Evolutionary conservation across 2,888 invertebrate species (phyloP).

Genomic region (Phanerotoma sp.): DNA sequence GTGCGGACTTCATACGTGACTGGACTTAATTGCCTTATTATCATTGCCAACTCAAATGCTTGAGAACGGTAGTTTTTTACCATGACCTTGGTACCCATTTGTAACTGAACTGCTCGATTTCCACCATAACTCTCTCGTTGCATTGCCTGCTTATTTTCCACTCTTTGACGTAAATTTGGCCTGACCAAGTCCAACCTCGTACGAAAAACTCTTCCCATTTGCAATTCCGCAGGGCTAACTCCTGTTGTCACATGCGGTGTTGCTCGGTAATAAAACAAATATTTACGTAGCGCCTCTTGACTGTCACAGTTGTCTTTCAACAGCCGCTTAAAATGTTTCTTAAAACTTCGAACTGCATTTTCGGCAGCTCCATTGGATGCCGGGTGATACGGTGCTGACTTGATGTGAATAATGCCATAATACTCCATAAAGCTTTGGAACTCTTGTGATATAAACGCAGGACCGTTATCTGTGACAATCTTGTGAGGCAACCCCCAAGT

Average conservation of each 20-base stretch:
- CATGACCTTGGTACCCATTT: constrained; percentile 6
- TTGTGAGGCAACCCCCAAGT: constrained; percentile 20
- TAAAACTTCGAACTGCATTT: constrained; percentile 24
- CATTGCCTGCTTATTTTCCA: constrained; percentile 5
- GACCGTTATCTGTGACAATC: constrained; percentile 24
- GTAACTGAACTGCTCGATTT: constrained; percentile 8
- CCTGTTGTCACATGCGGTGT: constrained; percentile 22
- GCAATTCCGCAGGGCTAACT: constrained; percentile 18
- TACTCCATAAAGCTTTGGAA: constrained; percentile 23
- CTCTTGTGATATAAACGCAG: constrained; percentile 1
- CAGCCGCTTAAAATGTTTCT: constrained; percentile 24
- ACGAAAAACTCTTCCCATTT: constrained; percentile 16
- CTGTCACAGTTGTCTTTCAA: constrained; percentile 3
- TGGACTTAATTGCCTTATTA: not conserved
- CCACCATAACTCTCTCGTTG: constrained; percentile 11
- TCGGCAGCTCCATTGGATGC: constrained; percentile 25
- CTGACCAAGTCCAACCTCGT: constrained; percentile 16
- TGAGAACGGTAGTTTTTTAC: constrained; percentile 12
- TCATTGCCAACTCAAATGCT: constrained; percentile 1
- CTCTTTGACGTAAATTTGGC: constrained; percentile 9
- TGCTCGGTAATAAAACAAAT: constrained; percentile 22
- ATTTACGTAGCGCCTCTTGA: constrained; percentile 21
- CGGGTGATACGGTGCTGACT: constrained; percentile 23
- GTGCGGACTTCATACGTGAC: not conserved
- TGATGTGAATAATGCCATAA: constrained; percentile 16